These are phyloP conservation scores for Nephila pilipes DNA, from an alignment of 1,140 invertebrate genomes.

Conservation along the genomic window DNA sequence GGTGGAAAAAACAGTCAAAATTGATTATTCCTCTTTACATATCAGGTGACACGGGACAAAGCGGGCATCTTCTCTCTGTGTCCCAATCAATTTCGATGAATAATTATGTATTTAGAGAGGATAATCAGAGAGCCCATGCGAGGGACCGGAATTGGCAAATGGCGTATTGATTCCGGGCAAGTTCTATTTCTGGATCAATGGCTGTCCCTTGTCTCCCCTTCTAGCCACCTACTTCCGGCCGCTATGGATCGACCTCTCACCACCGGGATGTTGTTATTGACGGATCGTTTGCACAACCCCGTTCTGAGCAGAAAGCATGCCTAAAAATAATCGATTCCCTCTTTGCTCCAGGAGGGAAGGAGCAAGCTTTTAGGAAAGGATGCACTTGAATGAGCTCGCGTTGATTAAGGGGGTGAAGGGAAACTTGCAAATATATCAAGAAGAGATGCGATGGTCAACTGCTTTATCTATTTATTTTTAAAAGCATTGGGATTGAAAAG, in stretches of 20 bases:
- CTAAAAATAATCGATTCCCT: slow-evolving; percentile 5
- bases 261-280: neutral
- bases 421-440: neutral
- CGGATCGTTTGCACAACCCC: neutral
- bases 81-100: neutral
- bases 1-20: neutral
- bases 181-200: slow-evolving; percentile 67
- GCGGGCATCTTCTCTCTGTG: neutral
- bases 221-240: slow-evolving; percentile 8
- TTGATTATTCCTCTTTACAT: neutral
- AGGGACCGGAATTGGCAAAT: slow-evolving; percentile 23
- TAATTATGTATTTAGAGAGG: neutral
- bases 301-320: neutral
- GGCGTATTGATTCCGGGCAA: slow-evolving; percentile 50
- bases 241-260: slow-evolving; percentile 15
- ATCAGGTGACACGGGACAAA: neutral
- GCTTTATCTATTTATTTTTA: neutral
- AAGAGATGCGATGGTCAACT: neutral
- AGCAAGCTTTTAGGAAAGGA: neutral
- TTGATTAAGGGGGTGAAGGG: neutral
- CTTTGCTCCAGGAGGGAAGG: neutral
- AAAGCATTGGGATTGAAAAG: too few relatives aligned
- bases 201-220: neutral
- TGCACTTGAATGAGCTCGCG: neutral
- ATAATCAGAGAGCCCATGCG: neutral